These are phyloP conservation scores for Protonemura montana DNA, from an alignment of 2,888 invertebrate genomes.

Conservation along the genomic window DNA sequence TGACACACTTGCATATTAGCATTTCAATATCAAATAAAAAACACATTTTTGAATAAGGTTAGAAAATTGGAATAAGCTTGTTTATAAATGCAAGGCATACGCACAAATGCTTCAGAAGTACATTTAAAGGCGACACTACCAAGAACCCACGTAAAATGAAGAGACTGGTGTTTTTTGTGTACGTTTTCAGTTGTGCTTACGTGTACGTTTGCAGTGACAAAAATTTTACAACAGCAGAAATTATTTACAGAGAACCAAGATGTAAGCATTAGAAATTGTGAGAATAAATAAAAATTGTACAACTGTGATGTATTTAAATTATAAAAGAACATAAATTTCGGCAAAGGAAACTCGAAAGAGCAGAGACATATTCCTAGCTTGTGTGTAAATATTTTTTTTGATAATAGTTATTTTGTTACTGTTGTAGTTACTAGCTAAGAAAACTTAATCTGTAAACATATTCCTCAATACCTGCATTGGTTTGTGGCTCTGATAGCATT, in stretches of 20 bases:
- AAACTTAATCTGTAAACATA: too few relatives aligned
- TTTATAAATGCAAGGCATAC: background rate
- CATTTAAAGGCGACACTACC: background rate
- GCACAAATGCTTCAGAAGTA: background rate
- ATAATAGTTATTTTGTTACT: too few relatives aligned
- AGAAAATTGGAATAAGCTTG: background rate
- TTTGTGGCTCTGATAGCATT: too few relatives aligned
- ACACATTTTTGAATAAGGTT: background rate
- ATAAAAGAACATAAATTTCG: too few relatives aligned
- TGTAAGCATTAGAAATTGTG: background rate
- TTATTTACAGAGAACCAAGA: background rate
- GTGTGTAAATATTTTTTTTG: too few relatives aligned
- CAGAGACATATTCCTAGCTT: too few relatives aligned
- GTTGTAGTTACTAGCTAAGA: too few relatives aligned
- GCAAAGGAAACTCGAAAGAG: too few relatives aligned
- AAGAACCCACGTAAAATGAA: background rate
- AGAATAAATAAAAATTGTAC: too few relatives aligned
- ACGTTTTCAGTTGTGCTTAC: background rate
- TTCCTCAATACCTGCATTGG: too few relatives aligned
- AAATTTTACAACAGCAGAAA: background rate
- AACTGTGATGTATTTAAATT: too few relatives aligned
- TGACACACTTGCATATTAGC: background rate
- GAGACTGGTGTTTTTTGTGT: background rate
- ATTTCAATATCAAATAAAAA: background rate
- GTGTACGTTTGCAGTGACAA: background rate